phyloP scores from a whole-genome alignment of 92 coral and sea anemone species.

The Phymanthus crucifer region DNA sequence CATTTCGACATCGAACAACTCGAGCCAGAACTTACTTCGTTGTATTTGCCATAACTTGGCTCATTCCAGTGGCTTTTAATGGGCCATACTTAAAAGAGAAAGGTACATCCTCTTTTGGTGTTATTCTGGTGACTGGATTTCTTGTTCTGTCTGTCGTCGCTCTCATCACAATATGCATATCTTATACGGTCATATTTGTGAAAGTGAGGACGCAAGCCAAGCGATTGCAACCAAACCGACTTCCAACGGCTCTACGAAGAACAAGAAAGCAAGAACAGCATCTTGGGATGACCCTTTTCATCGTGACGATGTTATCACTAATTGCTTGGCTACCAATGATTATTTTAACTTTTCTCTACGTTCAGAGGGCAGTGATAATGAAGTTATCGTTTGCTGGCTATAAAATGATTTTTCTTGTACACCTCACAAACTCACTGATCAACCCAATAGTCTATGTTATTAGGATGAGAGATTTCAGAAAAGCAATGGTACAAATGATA shows the following conservation, averaged over 20 bases:
- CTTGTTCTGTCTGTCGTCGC: slow-evolving; percentile 15
- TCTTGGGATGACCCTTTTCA: slow-evolving; percentile 27
- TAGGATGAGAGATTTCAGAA: background rate
- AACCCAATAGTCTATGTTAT: background rate
- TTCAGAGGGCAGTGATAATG: background rate
- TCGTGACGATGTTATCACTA: slow-evolving; percentile 11
- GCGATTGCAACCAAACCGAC: background rate
- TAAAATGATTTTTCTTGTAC: background rate
- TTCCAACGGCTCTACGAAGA: background rate
- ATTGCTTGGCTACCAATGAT: slow-evolving; percentile 17
- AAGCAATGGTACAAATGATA: background rate
- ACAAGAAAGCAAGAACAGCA: slow-evolving; percentile 14
- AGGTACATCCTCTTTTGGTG: background rate
- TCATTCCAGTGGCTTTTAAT: background rate
- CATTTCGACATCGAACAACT: slow-evolving; percentile 9
- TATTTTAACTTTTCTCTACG: background rate
- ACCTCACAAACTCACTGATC: background rate
- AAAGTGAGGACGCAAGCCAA: slow-evolving; percentile 9
- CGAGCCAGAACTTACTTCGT: background rate
- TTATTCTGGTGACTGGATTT: slow-evolving; percentile 11
- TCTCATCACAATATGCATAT: background rate
- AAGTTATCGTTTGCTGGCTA: background rate
- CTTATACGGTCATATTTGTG: background rate
- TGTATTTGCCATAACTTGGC: slow-evolving; percentile 21
- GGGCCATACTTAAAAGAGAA: background rate